These are phyloP conservation scores for Margarornis squamiger DNA, from an alignment of 2,797 vertebrate genomes.

Conservation along the genomic window DNA sequence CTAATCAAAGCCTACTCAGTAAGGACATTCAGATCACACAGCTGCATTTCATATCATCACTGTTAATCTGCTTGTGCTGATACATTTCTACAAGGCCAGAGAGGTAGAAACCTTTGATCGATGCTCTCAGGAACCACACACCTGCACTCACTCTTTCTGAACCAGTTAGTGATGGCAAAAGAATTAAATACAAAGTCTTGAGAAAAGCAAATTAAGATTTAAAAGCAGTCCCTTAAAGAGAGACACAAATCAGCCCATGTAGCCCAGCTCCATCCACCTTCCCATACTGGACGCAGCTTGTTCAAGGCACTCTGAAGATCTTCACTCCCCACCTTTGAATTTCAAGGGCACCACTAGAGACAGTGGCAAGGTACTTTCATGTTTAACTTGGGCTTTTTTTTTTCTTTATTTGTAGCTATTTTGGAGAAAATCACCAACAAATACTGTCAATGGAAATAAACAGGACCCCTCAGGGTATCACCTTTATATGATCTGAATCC, in stretches of 20 bases:
- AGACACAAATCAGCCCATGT: background rate
- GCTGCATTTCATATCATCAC: background rate
- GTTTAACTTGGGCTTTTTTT: background rate
- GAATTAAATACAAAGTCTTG: background rate
- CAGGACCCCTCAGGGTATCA: background rate
- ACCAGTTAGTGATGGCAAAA: background rate
- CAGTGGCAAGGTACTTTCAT: background rate
- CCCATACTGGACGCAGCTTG: background rate
- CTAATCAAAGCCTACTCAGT: conserved; percentile 9
- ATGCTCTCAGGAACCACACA: background rate
- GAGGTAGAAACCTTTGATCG: background rate
- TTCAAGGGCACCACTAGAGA: conserved; percentile 11
- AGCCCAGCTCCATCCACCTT: background rate
- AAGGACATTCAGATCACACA: conserved; percentile 1
- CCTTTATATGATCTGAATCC: background rate
- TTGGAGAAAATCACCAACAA: background rate
- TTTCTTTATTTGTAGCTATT: background rate
- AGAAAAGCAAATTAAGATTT: background rate
- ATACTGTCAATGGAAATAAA: background rate
- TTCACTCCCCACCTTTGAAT: background rate
- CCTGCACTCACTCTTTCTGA: background rate
- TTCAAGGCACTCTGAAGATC: background rate
- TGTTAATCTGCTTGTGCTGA: background rate
- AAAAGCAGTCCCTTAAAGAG: background rate
- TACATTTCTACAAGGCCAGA: background rate